Conservation (phyloP, 1,140 invertebrate genomes). For the Brachionus koreanus region DNA sequence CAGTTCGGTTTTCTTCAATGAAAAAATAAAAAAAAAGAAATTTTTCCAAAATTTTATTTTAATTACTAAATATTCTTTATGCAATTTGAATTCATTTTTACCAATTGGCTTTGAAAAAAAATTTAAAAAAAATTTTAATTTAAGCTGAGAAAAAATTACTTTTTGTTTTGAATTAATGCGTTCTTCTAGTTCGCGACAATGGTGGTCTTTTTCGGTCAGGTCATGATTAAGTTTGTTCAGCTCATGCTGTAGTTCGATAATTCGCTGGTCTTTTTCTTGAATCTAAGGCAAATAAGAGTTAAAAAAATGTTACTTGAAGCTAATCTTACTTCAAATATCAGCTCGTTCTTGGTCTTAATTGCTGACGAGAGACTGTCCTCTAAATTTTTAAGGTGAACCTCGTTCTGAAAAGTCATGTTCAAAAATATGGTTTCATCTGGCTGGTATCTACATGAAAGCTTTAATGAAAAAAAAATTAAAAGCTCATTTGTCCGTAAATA, state of each 20-base stretch:
- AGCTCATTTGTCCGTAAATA: background rate
- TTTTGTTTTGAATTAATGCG: background rate
- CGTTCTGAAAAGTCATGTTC: constrained; percentile 35
- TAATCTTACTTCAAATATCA: constrained; percentile 26
- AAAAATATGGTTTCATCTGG: constrained; percentile 22
- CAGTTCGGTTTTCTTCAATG: constrained; percentile 21
- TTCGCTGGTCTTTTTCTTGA: constrained; percentile 29
- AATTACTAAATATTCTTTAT: constrained; percentile 38
- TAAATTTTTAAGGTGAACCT: constrained; percentile 25
- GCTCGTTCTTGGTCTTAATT: constrained; percentile 16
- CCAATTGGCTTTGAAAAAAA: background rate
- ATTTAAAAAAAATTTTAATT: background rate
- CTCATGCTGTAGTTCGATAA: constrained; percentile 15
- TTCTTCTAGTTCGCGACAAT: background rate
- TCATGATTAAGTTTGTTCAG: constrained; percentile 25
- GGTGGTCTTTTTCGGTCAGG: constrained; percentile 24
- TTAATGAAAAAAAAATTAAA: background rate
- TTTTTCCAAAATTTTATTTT: background rate
- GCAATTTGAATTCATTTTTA: constrained; percentile 39
- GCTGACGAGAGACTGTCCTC: constrained; percentile 10
- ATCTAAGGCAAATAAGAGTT: background rate
- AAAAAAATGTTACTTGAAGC: background rate
- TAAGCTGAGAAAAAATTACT: background rate
- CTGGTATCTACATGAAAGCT: constrained; percentile 24
- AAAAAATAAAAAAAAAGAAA: background rate